Evolutionary conservation across 2,797 vertebrate genomes (phyloP).

Genomic region (Pipistrellus kuhlii): DNA sequence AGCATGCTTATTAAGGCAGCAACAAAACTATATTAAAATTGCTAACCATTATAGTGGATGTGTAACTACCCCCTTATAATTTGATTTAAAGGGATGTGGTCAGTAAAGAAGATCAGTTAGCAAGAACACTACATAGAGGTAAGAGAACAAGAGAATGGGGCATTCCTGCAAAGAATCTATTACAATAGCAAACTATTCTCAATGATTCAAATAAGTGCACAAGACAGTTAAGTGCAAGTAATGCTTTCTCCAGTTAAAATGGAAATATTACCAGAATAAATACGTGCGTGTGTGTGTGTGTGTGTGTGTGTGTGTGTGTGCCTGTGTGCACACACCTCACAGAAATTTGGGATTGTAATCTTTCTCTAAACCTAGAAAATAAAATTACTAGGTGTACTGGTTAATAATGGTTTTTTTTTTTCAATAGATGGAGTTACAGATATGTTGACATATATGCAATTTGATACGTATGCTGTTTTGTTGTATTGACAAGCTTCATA

Average conservation of each 20-base stretch:
- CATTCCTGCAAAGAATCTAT: not conserved
- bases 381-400: not conserved
- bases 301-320: not conserved
- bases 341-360: not conserved
- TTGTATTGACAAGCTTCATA: too few relatives aligned
- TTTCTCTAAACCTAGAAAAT: slow-evolving; percentile 17
- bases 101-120: not conserved
- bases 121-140: accelerated
- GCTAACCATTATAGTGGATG: not conserved
- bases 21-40: not conserved
- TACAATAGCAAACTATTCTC: not conserved
- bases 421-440: too few relatives aligned
- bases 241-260: not conserved
- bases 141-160: not conserved
- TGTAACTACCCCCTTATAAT: not conserved
- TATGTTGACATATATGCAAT: too few relatives aligned
- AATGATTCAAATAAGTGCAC: not conserved
- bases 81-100: not conserved
- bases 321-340: not conserved
- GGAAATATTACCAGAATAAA: not conserved
- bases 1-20: not conserved
- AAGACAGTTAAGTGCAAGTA: not conserved
- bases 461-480: too few relatives aligned
- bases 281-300: not conserved
- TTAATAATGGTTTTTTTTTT: too few relatives aligned